Conservation (phyloP, 2,113 vertebrate genomes). For the Fregetta grallaria region DNA sequence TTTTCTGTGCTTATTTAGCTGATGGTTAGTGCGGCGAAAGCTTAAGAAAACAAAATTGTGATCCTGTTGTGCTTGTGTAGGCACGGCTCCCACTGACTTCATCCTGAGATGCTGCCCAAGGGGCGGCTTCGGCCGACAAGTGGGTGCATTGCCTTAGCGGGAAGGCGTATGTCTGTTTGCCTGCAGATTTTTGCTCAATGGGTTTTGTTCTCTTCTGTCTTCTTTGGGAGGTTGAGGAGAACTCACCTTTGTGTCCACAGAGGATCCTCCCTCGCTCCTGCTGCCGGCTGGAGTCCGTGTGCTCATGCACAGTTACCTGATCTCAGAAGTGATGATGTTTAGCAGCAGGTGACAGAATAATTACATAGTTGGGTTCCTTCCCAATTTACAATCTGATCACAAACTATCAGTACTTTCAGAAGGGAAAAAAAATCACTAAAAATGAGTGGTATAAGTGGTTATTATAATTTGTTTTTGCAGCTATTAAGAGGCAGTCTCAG, state of each 20-base stretch:
- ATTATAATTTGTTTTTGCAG: neutral
- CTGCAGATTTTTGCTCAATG: neutral
- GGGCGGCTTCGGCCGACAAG: neutral
- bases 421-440: neutral
- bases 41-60: slow-evolving; percentile 26
- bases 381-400: neutral
- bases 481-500: neutral
- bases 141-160: neutral
- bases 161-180: neutral
- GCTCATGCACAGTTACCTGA: neutral
- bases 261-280: neutral
- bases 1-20: neutral
- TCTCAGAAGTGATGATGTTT: neutral
- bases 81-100: slow-evolving; percentile 14
- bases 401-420: neutral
- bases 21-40: neutral
- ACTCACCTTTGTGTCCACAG: neutral
- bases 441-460: neutral
- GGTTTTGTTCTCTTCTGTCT: neutral
- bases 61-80: slow-evolving; percentile 7
- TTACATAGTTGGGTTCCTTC: neutral
- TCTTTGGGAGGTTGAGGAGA: neutral
- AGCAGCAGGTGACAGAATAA: neutral
- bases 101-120: neutral
- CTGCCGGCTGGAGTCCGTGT: neutral